Evolutionary conservation across 2,113 vertebrate species (phyloP), one percentile per base, ranked within the genome.

Genomic region (Hippolais icterina): DNA sequence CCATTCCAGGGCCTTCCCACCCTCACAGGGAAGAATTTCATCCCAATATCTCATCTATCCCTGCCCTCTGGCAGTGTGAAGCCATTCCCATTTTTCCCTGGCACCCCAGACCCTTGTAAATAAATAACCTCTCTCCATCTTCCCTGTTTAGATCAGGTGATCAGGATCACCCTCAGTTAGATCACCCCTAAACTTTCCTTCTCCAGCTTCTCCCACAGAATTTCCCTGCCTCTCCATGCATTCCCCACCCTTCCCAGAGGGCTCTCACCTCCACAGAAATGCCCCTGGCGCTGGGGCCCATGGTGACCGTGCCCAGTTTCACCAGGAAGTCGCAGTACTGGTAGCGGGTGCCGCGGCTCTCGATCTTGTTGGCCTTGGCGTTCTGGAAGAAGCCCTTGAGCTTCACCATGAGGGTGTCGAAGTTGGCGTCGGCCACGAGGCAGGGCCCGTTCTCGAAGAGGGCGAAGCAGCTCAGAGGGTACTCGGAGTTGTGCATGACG

Each of bases 381-480:
- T 99, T 99, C 94, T 99, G 99, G 96, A 99, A 99, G 96, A 99
- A 99, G 63, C 99, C 99, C 96, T 99, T 99, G 63, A 99, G 96
- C 92, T 99, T 99, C 93, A 99, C 98, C 99, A 99, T 99, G 6
- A 99, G 99, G 52, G 98, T 98, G 33, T 99, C 99, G 5, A 99
- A 99, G 98, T 99, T 99, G 92, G 98, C 97, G 4, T 99, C 99
- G 0, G 99, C 99, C n/a, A 98, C 95, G 16, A 99, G 98, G 83
- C 98, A 99, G 59, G 99, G 99, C 7, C 99, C 99, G 0, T 98
- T 99, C 93, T 99, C 99, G 28, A 99, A 99, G 93, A 99, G 98
- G 56, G 98, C 99, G 15, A 99, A 97, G 96, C 99, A 99, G 98
- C 99, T 99, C 95, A 99, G 97, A 2, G 99, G 99, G 15, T 98